Evolutionary conservation across 2,888 invertebrate species (phyloP), one percentile per base, ranked within the genome.

Genomic region (Ormyrus thymus): DNA sequence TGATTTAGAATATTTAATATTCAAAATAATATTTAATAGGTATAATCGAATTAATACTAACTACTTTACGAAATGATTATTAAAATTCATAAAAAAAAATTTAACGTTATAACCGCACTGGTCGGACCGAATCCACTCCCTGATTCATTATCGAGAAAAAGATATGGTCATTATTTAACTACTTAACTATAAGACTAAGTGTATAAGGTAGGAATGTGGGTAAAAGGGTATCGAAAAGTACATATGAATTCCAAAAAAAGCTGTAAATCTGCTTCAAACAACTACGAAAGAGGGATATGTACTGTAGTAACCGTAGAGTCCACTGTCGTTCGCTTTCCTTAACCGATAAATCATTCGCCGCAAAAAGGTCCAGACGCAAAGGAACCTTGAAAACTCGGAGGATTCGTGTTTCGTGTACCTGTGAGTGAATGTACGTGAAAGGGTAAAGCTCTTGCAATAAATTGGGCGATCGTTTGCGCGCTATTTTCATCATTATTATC

Each of bases 191-290:
- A 56, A 61, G n/a, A 2, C 70, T 74, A 77, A 59, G 56, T 50
- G 59, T 59, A 50, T n/a, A 62, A 53, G 50, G 56, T 55, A 80
- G 51, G 66, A 68, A 65, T 75, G 50, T 66, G 46, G 10, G 50
- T 74, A 71, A 78, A 74, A 29, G 73, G 69, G 56, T 59, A 50
- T 80, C 55, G 62, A 78, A 80, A 78, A 65, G 75, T 76, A 64
- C 50, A 65, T 58, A 50, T 62, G 50, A 76, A 76, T 80, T 80
- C 73, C 72, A 76, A 80, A 80, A 74, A 76, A 76, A 80, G 72
- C 76, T 73, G 73, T 55, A 51, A 76, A 76, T 48, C 56, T 53
- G 48, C 48, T 48, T 55, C 43, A 50, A 61, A 64, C 58, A 46
- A 7, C 29, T 58, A 58, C 11, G 58, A 4, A 43, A n/a, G 59